Evolutionary conservation across 2,888 invertebrate species (phyloP), one percentile per base, ranked within the genome.

Genomic region (Julus scandinavius): DNA sequence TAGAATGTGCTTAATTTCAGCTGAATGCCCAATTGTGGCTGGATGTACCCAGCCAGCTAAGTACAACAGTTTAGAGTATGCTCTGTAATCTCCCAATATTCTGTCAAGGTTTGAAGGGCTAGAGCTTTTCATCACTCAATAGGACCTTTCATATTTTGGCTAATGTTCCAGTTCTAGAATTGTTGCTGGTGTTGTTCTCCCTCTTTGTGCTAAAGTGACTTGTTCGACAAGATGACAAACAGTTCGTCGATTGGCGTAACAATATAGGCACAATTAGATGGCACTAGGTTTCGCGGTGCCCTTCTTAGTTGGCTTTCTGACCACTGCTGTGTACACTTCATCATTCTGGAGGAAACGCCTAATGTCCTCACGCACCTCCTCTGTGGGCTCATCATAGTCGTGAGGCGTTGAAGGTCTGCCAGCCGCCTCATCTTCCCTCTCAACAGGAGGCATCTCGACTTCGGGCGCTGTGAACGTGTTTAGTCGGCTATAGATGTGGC

Each of bases 321-420:
- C 88, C 40, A 88, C 86, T 29, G 29, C 29, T 40, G 85, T 88
- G 84, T 89, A 89, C 11, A 89, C 88, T 7, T 89, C 88, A 49
- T 89, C 88, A 54, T 89, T 88, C 41, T 87, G 88, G 11, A 89
- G 15, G 41, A 89, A 84, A n/a, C 85, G 72, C 41, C 72, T 15
- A 9, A 89, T 87, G 20, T 80, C 88, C 29, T 38, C 72, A 7
- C 40, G 20, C 58, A 54, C 87, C 20, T 41, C n/a, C n/a, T 80
- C 80, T 2, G 87, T n/a, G 41, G 40, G 40, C 9, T 29, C 41
- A 15, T 80, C 45, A 11, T 20, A 38, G 41, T 72, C 87, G 54
- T 54, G 54, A 3, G 17, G 54, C 5, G 17, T 17, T 2, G 45
- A 49, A 17, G 63, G 7, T 17, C 17, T 41, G 11, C 13, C 41